Percentiles rank a stretch among this genome's conserved stretches.
Conservation (phyloP, 2,113 vertebrate species). For the Myiopsitta monachus region DNA sequence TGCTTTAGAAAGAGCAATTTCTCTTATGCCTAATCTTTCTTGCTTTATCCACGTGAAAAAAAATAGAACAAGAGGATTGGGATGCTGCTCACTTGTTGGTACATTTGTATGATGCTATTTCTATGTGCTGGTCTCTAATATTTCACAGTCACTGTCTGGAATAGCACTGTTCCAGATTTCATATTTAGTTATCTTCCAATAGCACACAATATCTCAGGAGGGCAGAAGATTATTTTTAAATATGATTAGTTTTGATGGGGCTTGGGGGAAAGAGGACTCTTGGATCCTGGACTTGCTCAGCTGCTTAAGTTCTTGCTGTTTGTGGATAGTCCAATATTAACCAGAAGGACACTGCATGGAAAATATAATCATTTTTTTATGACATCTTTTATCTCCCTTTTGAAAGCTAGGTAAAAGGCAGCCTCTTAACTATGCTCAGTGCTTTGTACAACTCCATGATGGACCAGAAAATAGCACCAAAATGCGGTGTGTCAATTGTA, state of each 20-base stretch:
- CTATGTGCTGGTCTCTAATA: background rate
- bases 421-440: background rate
- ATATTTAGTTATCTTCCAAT: background rate
- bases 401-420: background rate
- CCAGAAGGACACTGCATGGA: background rate
- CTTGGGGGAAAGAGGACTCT: background rate
- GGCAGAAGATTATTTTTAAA: slow-evolving; percentile 13
- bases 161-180: slow-evolving; percentile 9
- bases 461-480: slow-evolving; percentile 29
- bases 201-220: slow-evolving; percentile 2
- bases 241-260: background rate
- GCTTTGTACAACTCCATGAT: slow-evolving; percentile 15
- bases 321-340: background rate
- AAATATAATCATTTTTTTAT: slow-evolving; percentile 26
- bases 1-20: background rate
- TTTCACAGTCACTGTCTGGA: background rate
- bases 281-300: background rate
- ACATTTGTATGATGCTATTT: background rate
- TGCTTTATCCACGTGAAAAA: background rate
- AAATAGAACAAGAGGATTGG: background rate
- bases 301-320: background rate
- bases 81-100: background rate
- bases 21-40: background rate
- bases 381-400: background rate
- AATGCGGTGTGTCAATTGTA: slow-evolving; percentile 58